A percentile compares a stretch with the other conserved stretches of the same genome.
phyloP scores from a whole-genome alignment of 2,888 invertebrate species.

The Drepanosiphum platanoidis region DNA sequence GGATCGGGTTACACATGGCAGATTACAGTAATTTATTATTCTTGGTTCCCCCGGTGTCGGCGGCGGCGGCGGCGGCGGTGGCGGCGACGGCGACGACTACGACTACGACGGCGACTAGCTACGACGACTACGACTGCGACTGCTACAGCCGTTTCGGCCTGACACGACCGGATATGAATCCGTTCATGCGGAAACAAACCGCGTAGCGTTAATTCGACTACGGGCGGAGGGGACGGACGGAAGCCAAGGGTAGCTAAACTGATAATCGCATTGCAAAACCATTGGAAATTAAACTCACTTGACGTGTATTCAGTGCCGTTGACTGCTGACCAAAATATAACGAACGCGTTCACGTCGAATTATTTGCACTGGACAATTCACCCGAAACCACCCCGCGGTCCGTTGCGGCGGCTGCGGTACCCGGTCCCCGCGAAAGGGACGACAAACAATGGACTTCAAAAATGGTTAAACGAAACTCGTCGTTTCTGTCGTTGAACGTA shows the following conservation, averaged over 20 bases:
- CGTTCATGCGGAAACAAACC: slow-evolving; percentile 43
- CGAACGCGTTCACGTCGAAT: slow-evolving; percentile 31
- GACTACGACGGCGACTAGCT: not conserved
- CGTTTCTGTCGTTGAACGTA: not conserved
- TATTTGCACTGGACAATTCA: slow-evolving; percentile 15
- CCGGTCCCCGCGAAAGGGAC: not conserved
- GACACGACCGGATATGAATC: slow-evolving; percentile 42
- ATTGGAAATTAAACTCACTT: slow-evolving; percentile 55
- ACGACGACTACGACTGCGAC: not conserved
- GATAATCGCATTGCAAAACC: slow-evolving; percentile 51
- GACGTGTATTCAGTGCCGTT: slow-evolving; percentile 39
- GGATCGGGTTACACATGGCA: slow-evolving; percentile 19
- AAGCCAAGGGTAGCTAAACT: slow-evolving; percentile 9
- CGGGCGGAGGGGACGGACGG: not conserved
- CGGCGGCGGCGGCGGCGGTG: not conserved
- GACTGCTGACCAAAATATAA: slow-evolving; percentile 49
- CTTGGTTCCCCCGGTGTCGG: slow-evolving; percentile 8
- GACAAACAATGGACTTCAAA: slow-evolving; percentile 25
- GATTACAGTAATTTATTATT: slow-evolving; percentile 40
- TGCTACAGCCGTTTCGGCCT: slow-evolving; percentile 32
- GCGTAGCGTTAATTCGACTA: slow-evolving; percentile 43
- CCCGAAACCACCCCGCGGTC: not conserved
- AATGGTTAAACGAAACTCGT: not conserved
- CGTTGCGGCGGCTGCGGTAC: too few species aligned
- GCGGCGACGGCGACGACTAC: not conserved